These are phyloP conservation scores for Neodiprion fabricii DNA, from an alignment of 1,140 invertebrate genomes.

Conservation along the genomic window DNA sequence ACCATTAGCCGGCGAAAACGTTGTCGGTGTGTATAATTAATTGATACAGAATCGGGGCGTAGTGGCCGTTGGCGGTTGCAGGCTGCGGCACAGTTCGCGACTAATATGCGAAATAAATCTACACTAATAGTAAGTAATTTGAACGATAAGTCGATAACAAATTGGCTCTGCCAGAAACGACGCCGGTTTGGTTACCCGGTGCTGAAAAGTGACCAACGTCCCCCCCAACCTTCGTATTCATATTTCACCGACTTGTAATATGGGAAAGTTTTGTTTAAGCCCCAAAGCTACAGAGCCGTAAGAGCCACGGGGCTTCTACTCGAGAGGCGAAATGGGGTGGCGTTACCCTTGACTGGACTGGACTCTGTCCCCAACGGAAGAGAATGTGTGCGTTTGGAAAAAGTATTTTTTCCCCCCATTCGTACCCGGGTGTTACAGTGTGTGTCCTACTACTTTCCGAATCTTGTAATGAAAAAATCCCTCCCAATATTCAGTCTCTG, in stretches of 20 bases:
- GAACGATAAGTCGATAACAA: constrained; percentile 63
- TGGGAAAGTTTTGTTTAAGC: constrained; percentile 62
- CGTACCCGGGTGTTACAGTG: not conserved
- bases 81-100: constrained; percentile 24
- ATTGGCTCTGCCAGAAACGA: constrained; percentile 57
- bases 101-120: constrained; percentile 63
- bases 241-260: constrained; percentile 60
- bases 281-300: constrained; percentile 45
- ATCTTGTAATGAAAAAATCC: too few relatives aligned
- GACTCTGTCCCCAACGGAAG: constrained; percentile 27
- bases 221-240: constrained; percentile 46
- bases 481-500: too few relatives aligned
- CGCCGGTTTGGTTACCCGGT: constrained; percentile 41
- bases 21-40: constrained; percentile 48
- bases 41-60: constrained; percentile 49
- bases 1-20: not conserved
- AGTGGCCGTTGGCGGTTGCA: constrained; percentile 41
- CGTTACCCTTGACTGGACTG: constrained; percentile 44
- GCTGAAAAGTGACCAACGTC: constrained; percentile 53
- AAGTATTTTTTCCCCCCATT: constrained; percentile 25
- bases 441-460: too few relatives aligned
- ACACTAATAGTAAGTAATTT: constrained; percentile 62
- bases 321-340: constrained; percentile 22
- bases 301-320: not conserved
- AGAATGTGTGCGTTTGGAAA: constrained; percentile 36